phyloP scores from a whole-genome alignment of 2,888 invertebrate species.

The Tanypteryx hageni region DNA sequence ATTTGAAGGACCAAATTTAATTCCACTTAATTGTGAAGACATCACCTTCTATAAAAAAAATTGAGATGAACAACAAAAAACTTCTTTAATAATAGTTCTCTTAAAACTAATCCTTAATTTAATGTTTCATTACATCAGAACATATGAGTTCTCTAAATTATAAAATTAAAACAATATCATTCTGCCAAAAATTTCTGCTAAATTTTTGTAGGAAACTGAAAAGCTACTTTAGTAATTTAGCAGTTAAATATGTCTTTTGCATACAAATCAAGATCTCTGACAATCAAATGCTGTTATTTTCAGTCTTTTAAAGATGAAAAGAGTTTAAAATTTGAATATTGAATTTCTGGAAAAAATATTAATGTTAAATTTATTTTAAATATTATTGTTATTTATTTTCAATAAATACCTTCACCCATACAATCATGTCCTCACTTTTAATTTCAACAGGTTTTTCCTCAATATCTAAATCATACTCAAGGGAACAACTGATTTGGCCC shows the following conservation, averaged over 20 bases:
- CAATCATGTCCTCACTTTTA: background rate
- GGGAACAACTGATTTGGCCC: background rate
- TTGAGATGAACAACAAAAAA: too few species aligned
- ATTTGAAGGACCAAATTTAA: background rate
- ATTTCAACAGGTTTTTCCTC: background rate
- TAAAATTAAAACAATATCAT: background rate
- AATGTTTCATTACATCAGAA: background rate
- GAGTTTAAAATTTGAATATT: too few species aligned
- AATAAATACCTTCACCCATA: conserved; percentile 12
- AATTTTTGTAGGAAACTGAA: background rate
- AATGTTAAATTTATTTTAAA: too few species aligned
- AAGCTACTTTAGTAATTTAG: background rate
- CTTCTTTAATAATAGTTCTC: too few species aligned
- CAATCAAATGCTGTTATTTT: too few species aligned
- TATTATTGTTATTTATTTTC: too few species aligned
- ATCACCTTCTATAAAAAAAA: too few species aligned
- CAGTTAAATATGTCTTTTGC: too few species aligned
- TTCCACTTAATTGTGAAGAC: background rate
- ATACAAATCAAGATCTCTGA: too few species aligned
- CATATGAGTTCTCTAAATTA: background rate
- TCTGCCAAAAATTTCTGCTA: background rate
- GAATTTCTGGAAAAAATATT: too few species aligned
- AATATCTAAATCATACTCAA: background rate
- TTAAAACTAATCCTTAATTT: too few species aligned
- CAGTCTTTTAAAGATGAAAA: too few species aligned